Conservation (phyloP, 2,888 invertebrate species). For the Noctuana brunneofusca region DNA sequence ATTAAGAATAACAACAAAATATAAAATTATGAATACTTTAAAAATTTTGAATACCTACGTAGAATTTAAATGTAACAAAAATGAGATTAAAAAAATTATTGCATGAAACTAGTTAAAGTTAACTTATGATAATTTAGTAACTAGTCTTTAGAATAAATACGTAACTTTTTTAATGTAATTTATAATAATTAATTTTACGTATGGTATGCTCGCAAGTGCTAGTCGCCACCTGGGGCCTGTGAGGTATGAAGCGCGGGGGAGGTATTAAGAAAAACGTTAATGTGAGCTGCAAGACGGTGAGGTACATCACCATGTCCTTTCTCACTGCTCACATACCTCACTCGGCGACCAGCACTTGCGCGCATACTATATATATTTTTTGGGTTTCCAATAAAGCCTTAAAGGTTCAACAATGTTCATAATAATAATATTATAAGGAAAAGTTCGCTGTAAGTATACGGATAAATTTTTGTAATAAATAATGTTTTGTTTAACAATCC, state of each 20-base stretch:
- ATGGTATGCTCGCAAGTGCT: too few species aligned
- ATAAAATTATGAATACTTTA: not conserved
- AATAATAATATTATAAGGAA: not conserved
- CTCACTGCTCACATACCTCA: too few species aligned
- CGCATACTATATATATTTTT: too few species aligned
- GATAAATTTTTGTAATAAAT: conserved; percentile 40
- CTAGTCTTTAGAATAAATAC: conserved; percentile 52
- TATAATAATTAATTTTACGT: not conserved
- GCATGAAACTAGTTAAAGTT: not conserved
- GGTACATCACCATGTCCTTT: too few species aligned
- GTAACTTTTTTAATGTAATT: not conserved
- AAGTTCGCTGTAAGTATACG: conserved; percentile 4
- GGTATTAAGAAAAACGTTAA: too few species aligned
- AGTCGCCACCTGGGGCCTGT: too few species aligned
- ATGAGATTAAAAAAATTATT: conserved; percentile 3
- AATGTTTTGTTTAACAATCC: conserved; percentile 43
- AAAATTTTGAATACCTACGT: not conserved
- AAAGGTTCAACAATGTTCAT: conserved; percentile 7
- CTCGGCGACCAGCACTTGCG: too few species aligned
- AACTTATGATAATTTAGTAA: conserved; percentile 36
- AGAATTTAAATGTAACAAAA: not conserved
- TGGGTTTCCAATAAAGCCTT: not conserved
- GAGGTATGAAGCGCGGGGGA: too few species aligned
- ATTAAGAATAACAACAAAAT: not conserved
- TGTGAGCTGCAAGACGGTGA: too few species aligned